These are phyloP conservation scores for Gnathonemus echidnorhynchus DNA, from an alignment of 2,113 vertebrate species.

Conservation along the genomic window DNA sequence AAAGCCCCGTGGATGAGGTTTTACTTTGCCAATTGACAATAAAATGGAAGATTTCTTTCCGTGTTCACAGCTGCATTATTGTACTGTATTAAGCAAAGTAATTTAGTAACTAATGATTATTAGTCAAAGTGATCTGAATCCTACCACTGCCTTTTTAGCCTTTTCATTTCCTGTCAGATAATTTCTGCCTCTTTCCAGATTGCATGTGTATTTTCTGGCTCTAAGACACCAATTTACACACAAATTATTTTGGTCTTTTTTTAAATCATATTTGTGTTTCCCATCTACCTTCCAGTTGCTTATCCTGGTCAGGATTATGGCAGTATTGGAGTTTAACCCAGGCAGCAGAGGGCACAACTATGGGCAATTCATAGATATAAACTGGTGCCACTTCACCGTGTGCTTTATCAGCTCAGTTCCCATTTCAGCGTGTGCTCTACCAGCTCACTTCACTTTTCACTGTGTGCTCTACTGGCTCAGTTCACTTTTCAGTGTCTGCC, in stretches of 20 bases:
- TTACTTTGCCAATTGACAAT: constrained; percentile 25
- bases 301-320: not conserved
- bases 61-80: not conserved
- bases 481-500: too few relatives aligned
- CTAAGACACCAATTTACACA: not conserved
- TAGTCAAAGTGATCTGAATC: not conserved
- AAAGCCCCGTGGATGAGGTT: constrained; percentile 28
- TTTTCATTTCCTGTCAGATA: not conserved
- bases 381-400: not conserved
- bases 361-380: not conserved
- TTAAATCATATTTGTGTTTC: not conserved
- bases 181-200: not conserved
- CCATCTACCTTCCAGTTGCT: not conserved
- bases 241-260: not conserved
- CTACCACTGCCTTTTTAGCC: not conserved
- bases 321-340: not conserved
- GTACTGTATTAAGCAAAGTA: not conserved
- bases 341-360: not conserved
- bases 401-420: too few relatives aligned
- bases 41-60: not conserved
- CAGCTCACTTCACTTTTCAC: accelerated
- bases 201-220: not conserved
- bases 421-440: too few relatives aligned
- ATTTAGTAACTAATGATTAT: not conserved
- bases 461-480: accelerated